Evolutionary conservation across 1,140 invertebrate genomes (phyloP), one percentile per base, ranked within the genome.

Genomic region (Sipha flava): DNA sequence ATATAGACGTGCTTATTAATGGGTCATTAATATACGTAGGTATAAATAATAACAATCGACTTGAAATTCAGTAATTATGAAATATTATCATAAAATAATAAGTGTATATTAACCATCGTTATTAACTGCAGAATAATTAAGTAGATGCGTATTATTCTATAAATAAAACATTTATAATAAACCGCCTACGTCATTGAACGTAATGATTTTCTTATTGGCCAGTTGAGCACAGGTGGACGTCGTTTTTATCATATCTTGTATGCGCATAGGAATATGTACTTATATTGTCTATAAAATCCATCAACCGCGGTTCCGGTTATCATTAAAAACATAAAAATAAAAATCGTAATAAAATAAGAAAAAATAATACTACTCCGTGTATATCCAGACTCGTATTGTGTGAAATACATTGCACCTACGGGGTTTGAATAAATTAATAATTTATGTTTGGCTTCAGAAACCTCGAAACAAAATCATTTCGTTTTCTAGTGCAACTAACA

Each of bases 121-220:
- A 43, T 68, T 12, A 26, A 23, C 12, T 23, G 7, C 40, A 16
- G 66, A 68, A 68, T 45, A 68, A 66, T 66, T 68, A 68, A 45
- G 14, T 40, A 43, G 40, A 43, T 23, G 62, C n/a, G 64, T 16
- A 45, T 45, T 68, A 68, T 68, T 45, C 23, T 45, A 68, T 68
- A 68, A 68, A 68, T 68, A 45, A 68, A 26, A 68, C 66, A 68
- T 45, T 45, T 68, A 45, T 14, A 45, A 45, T 68, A 45, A 29
- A 43, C 40, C 66, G 16, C 66, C 40, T 29, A 68, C 40, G 21
- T 68, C 23, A 68, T 68, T 26, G 40, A 37, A 5, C 23, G 40
- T 68, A 68, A 68, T 68, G 40, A 68, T 68, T 68, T 45, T 68
- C 66, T 68, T 29, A 18, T 21, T 68, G 66, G 66, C 40, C 40